Conservation (phyloP, 2,888 invertebrate species). For the Drosophila macrothrix region DNA sequence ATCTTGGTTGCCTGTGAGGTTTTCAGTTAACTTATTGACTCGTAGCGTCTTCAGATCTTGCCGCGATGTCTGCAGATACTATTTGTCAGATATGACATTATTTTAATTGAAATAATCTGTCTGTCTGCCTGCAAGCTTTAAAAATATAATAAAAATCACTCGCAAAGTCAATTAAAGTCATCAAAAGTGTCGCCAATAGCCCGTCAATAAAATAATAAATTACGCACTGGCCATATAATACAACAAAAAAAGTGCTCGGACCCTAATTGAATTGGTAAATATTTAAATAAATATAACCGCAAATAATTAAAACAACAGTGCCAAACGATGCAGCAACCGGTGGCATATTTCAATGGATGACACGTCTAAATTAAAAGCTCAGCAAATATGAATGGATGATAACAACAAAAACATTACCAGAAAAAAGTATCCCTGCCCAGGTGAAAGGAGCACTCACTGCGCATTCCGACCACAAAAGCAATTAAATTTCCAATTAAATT, state of each 20-base stretch:
- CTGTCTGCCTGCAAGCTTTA: conserved; percentile 16
- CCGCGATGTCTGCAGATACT: conserved; percentile 73
- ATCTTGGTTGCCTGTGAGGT: conserved; percentile 51
- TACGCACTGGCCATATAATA: conserved; percentile 28
- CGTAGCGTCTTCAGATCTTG: conserved; percentile 54
- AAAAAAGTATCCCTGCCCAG: conserved; percentile 21
- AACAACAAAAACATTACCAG: conserved; percentile 28
- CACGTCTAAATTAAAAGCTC: conserved; percentile 76
- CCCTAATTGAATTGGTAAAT: conserved; percentile 81
- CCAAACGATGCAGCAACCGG: conserved; percentile 51
- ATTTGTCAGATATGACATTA: conserved; percentile 75
- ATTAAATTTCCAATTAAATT: conserved; percentile 83
- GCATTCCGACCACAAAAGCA: conserved; percentile 77
- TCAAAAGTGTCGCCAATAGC: conserved; percentile 45
- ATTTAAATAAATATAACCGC: conserved; percentile 81
- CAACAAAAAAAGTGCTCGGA: conserved; percentile 21
- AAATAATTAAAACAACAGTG: conserved; percentile 82
- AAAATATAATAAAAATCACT: conserved; percentile 20
- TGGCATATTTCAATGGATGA: conserved; percentile 68
- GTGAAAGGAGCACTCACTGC: conserved; percentile 46
- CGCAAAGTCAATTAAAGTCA: conserved; percentile 65
- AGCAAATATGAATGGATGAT: conserved; percentile 48
- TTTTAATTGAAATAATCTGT: conserved; percentile 76
- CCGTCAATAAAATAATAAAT: conserved; percentile 58
- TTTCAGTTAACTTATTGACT: conserved; percentile 63